These are phyloP conservation scores for Takifugu bimaculatus DNA, from an alignment of 2,113 vertebrate genomes.

Conservation along the genomic window DNA sequence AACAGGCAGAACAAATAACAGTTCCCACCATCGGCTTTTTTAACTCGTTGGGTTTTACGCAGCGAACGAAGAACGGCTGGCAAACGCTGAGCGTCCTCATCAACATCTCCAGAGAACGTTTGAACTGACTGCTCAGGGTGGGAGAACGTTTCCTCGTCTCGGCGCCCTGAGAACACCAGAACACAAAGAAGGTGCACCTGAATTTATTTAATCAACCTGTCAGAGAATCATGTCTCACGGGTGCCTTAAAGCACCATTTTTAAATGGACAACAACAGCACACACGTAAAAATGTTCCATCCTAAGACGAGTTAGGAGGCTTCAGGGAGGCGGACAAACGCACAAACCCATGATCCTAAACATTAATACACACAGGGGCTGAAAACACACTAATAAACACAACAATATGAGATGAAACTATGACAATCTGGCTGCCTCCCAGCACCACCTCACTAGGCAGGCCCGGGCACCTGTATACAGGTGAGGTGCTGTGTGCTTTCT, in stretches of 20 bases:
- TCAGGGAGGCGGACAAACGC: background rate
- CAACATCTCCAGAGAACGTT: conserved; percentile 94
- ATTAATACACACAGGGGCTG: background rate
- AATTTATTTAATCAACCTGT: too few relatives aligned
- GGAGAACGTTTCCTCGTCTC: conserved; percentile 98
- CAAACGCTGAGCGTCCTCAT: conserved; percentile 94
- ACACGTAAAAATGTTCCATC: too few relatives aligned
- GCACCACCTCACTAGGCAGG: too few relatives aligned
- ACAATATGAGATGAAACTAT: too few relatives aligned
- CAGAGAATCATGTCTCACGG: too few relatives aligned
- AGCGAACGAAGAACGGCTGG: conserved; percentile 97
- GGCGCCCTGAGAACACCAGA: conserved; percentile 77
- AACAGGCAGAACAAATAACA: background rate
- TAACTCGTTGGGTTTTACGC: conserved; percentile 95
- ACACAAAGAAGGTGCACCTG: conserved; percentile 11
- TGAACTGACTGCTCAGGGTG: conserved; percentile 98
- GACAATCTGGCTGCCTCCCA: too few relatives aligned
- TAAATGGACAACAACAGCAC: too few relatives aligned
- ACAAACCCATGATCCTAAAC: conserved; percentile 20
- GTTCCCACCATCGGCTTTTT: conserved; percentile 95
- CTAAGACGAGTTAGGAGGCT: too few relatives aligned
- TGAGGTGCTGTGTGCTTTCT: too few relatives aligned
- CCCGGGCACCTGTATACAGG: too few relatives aligned
- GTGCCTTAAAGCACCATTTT: too few relatives aligned
- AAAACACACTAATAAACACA: too few relatives aligned